Base-by-base conservation (phyloP, 2,797 vertebrate species). In the Mus spretus region DNA sequence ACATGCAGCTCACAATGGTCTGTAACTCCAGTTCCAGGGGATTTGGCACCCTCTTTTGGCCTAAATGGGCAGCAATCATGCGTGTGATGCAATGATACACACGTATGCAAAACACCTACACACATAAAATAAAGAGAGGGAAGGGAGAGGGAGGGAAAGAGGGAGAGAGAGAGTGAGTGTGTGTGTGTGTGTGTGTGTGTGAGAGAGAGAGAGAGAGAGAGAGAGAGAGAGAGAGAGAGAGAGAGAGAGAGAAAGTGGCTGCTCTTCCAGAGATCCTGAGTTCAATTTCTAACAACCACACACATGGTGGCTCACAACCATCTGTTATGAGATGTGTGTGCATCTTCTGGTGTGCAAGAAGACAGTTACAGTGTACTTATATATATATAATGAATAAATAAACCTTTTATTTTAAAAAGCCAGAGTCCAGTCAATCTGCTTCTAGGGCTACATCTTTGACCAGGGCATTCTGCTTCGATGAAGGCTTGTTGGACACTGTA, bases 341-440 rank as follows among this genome's bases (percentile, higher is more conserved):
- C 17, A 19, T 72, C 8, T 37, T 72, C 34, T 72, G 67, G 67
- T 72, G 67, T 72, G 15, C 2, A 2, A n/a, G 15, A 70, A n/a
- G 67, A 70, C 67, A 70, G 65, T 17, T n/a, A n/a, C 34, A 20
- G 67, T 72, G 67, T 72, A n/a, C 34, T 8, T n/a, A 37, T 19
- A 37, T 72, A 37, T 15, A 37, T 72, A 72, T 72, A 72, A 72
- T 19, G 9, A 72, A 19, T 72, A 72, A 37, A n/a, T 19, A 37
- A 37, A 37, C 28, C 67, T n/a, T 70, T 19, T n/a, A n/a, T 40
- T 40, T 40, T 19, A n/a, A 70, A 93, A 96, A 82, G n/a, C 37
- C 75, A 94, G 93, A 95, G 59, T 88, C 81, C 55, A 90, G 3
- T 82, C 70, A 89, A 14, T 44, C 81, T 94, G 80, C 70, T 40